Percentiles rank a stretch among this genome's conserved stretches.
These are phyloP conservation scores for Cremastobaeus sp. DNA, from an alignment of 2,888 invertebrate genomes.

Conservation along the genomic window DNA sequence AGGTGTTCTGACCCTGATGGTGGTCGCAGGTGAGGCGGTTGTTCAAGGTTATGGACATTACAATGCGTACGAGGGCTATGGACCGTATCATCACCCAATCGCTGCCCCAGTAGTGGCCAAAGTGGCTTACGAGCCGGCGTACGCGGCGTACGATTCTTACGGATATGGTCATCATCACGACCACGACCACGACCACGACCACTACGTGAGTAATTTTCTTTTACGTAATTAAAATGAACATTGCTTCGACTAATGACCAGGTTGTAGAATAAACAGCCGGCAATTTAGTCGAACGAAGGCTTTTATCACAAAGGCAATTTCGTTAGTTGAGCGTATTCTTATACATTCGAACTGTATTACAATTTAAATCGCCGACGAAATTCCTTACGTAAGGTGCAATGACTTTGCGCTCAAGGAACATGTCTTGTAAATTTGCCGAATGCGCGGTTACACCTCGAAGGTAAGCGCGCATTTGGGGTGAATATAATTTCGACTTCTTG, in stretches of 20 bases:
- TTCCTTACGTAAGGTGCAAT: constrained; percentile 34
- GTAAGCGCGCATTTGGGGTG: no score
- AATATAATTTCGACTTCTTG: no score
- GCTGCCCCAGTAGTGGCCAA: constrained; percentile 60
- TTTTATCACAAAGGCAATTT: constrained; percentile 18
- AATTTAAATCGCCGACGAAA: constrained; percentile 23
- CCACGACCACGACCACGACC: constrained; percentile 62
- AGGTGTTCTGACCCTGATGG: constrained; percentile 56
- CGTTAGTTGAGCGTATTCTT: constrained; percentile 13
- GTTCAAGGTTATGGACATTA: constrained; percentile 63
- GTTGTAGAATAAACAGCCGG: constrained; percentile 3
- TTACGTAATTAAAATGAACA: constrained; percentile 42
- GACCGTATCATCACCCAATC: constrained; percentile 53
- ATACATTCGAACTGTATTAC: constrained; percentile 18
- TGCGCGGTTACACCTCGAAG: no score
- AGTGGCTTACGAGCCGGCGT: constrained; percentile 58
- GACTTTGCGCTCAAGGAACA: no score
- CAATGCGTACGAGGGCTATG: constrained; percentile 57
- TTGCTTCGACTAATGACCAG: constrained; percentile 23
- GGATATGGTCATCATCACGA: constrained; percentile 52
- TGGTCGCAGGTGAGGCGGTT: constrained; percentile 63
- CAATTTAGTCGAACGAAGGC: constrained; percentile 25
- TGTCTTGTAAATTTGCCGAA: no score
- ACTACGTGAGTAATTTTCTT: constrained; percentile 64
- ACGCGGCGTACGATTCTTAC: constrained; percentile 58